A percentile compares a stretch with the other conserved stretches of the same genome.
Conservation (phyloP, 2,113 vertebrate species). For the Rhea americana region DNA sequence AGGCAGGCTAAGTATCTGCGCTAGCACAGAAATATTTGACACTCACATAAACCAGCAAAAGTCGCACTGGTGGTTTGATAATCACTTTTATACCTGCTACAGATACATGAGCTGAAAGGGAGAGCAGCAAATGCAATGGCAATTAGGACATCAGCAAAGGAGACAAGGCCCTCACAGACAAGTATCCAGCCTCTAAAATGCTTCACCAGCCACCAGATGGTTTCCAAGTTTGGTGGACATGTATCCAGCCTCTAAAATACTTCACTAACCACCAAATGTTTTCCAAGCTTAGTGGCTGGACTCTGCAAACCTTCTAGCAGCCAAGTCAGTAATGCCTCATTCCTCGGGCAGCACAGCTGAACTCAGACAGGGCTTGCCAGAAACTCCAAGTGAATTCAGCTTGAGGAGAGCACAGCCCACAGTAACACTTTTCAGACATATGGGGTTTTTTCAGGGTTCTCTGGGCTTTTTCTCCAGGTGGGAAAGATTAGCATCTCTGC, state of each 20-base stretch:
- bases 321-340: slow-evolving; percentile 56
- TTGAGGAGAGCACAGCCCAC: neutral
- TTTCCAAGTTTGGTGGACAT: neutral
- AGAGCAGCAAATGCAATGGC: neutral
- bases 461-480: neutral
- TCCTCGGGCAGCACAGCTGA: slow-evolving; percentile 52
- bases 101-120: neutral
- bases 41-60: neutral
- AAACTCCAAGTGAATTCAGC: slow-evolving; percentile 6
- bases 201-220: neutral
- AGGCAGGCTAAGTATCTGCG: neutral
- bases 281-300: slow-evolving; percentile 50
- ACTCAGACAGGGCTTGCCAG: slow-evolving; percentile 42
- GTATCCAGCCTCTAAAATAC: neutral
- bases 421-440: neutral
- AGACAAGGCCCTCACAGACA: neutral
- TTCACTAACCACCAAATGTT: neutral
- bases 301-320: slow-evolving; percentile 19
- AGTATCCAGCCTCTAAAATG: neutral
- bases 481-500: neutral
- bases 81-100: slow-evolving; percentile 14
- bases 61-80: neutral
- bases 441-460: neutral
- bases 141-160: neutral
- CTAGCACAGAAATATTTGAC: neutral